Conservation (phyloP, 2,888 invertebrate species). For the Vesta saturnalis region DNA sequence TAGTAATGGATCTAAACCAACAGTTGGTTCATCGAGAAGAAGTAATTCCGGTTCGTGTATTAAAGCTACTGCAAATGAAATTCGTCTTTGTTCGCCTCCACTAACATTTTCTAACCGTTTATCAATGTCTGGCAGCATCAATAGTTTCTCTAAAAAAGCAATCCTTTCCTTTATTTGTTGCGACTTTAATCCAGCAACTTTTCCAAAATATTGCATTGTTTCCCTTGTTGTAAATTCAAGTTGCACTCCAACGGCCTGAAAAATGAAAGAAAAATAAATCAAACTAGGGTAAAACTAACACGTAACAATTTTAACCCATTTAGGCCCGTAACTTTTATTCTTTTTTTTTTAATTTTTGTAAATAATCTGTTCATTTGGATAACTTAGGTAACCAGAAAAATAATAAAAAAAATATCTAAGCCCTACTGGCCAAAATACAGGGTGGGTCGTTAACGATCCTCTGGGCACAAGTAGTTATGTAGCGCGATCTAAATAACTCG, state of each 20-base stretch:
- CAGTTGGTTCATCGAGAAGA: slow-evolving; percentile 93
- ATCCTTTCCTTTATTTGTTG: slow-evolving; percentile 3
- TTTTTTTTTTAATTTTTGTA: too few species aligned
- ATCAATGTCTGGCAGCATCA: slow-evolving; percentile 1
- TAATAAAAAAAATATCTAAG: too few species aligned
- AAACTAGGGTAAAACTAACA: too few species aligned
- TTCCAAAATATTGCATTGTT: slow-evolving; percentile 14
- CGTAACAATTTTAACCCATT: too few species aligned
- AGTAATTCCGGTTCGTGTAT: slow-evolving; percentile 89
- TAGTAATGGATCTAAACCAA: slow-evolving; percentile 91
- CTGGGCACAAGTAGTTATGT: too few species aligned
- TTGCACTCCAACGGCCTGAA: background rate
- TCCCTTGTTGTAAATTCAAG: slow-evolving; percentile 4
- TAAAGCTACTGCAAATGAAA: slow-evolving; percentile 89
- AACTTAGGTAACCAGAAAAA: too few species aligned
- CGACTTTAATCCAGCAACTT: background rate
- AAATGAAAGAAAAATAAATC: background rate
- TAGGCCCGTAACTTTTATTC: too few species aligned
- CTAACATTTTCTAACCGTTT: slow-evolving; percentile 75
- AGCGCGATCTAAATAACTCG: too few species aligned
- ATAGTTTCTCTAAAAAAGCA: background rate
- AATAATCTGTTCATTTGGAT: too few species aligned
- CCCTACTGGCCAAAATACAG: too few species aligned
- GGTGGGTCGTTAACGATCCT: too few species aligned
- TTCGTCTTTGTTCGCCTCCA: slow-evolving; percentile 90